A percentile compares a stretch with the other conserved stretches of the same genome.
phyloP scores from a whole-genome alignment of 2,113 vertebrate species.

The Onychostruthus taczanowskii region DNA sequence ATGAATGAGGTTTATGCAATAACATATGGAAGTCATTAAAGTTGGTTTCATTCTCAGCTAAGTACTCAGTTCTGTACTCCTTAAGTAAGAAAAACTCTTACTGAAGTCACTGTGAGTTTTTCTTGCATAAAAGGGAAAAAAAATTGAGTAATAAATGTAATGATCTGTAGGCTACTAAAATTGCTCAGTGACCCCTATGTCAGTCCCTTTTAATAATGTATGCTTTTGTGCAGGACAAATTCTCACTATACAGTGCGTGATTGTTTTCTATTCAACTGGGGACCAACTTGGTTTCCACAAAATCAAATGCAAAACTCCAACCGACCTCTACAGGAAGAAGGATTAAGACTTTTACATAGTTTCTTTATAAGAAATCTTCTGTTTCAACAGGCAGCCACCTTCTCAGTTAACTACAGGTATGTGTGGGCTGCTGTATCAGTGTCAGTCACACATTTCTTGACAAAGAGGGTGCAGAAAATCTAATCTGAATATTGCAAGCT shows the following conservation, averaged over 20 bases:
- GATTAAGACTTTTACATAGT: conserved; percentile 28
- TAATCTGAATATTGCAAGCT: background rate
- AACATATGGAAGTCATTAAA: conserved; percentile 67
- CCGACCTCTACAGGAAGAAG: background rate
- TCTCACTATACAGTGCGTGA: conserved; percentile 4
- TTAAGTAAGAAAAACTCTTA: conserved; percentile 44
- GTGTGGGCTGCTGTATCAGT: background rate
- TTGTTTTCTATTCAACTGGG: conserved; percentile 3
- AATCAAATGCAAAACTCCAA: conserved; percentile 3
- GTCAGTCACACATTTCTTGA: background rate
- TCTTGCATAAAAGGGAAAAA: background rate
- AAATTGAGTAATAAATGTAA: background rate
- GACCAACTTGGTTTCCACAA: conserved; percentile 10
- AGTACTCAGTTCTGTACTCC: conserved; percentile 25
- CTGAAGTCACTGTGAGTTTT: conserved; percentile 39
- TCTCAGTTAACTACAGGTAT: background rate
- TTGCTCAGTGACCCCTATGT: background rate
- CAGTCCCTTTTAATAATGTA: conserved; percentile 6
- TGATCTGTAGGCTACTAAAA: conserved; percentile 38
- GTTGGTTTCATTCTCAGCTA: conserved; percentile 44
- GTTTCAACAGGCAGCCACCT: background rate
- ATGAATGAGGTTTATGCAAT: conserved; percentile 59
- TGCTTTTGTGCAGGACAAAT: conserved; percentile 6
- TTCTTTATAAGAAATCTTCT: background rate
- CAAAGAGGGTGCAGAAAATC: background rate